These are phyloP conservation scores for Pteruthius melanotis DNA, from an alignment of 2,113 vertebrate species.

Conservation along the genomic window DNA sequence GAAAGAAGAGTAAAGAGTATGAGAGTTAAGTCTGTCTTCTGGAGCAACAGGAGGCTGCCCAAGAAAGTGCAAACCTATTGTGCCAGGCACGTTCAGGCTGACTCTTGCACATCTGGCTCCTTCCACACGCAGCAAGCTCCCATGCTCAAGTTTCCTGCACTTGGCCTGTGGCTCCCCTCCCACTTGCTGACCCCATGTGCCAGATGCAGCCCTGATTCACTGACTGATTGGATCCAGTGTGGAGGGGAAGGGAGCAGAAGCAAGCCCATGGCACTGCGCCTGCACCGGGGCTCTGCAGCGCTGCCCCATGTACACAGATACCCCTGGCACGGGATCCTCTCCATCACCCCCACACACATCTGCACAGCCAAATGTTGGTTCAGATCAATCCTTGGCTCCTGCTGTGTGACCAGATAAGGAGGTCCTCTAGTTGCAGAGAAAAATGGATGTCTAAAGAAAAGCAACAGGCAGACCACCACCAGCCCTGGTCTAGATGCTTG, in stretches of 20 bases:
- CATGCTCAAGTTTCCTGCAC: rapidly evolving
- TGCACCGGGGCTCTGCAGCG: background rate
- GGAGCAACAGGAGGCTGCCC: background rate
- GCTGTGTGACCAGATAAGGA: too few species aligned
- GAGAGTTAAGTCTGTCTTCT: background rate
- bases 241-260: background rate
- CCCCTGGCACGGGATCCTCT: rapidly evolving
- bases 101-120: rapidly evolving
- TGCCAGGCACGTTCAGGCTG: background rate
- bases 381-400: background rate
- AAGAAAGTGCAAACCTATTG: background rate
- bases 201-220: background rate
- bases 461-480: background rate
- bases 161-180: background rate
- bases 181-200: rapidly evolving
- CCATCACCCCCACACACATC: rapidly evolving
- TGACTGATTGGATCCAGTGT: background rate
- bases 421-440: background rate
- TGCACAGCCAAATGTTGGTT: background rate
- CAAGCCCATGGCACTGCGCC: rapidly evolving
- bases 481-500: background rate
- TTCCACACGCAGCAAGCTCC: background rate
- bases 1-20: background rate
- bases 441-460: background rate
- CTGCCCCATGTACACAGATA: rapidly evolving